Percentiles rank a stretch among this genome's conserved stretches.
phyloP scores from a whole-genome alignment of 2,113 vertebrate species.

The Podarcis raffonei region DNA sequence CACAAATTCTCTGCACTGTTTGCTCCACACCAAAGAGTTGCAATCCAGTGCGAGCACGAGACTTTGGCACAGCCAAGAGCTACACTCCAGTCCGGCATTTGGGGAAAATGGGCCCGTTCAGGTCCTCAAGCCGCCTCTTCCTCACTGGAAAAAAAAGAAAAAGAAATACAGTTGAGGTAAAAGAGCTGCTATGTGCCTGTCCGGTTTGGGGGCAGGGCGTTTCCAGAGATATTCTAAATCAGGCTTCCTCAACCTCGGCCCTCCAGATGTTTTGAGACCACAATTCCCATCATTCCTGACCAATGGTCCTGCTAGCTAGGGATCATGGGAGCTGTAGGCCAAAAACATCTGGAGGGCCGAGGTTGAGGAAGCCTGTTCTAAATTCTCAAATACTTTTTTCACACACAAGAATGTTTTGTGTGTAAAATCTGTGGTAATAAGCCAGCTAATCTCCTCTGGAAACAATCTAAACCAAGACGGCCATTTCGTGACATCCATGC shows the following conservation, averaged over 20 bases:
- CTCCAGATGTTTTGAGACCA: too few relatives aligned
- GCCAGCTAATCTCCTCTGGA: neutral
- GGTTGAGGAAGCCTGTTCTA: too few relatives aligned
- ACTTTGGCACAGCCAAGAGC: constrained; percentile 50
- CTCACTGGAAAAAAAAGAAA: constrained; percentile 83
- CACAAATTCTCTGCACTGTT: constrained; percentile 66
- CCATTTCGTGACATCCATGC: neutral
- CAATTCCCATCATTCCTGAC: too few relatives aligned
- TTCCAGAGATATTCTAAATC: neutral
- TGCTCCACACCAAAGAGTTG: constrained; percentile 62
- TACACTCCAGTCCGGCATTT: constrained; percentile 95
- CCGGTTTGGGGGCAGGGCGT: neutral
- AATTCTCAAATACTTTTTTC: neutral
- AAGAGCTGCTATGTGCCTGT: rapidly evolving
- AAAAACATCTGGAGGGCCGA: too few relatives aligned
- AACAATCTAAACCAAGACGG: neutral
- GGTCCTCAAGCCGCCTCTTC: constrained; percentile 92
- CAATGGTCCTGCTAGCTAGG: too few relatives aligned
- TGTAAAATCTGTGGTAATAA: neutral
- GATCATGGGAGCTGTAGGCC: too few relatives aligned
- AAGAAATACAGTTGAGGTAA: constrained; percentile 40
- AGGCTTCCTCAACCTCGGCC: too few relatives aligned
- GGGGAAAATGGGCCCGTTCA: constrained; percentile 92
- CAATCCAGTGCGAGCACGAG: constrained; percentile 36
- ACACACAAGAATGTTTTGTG: neutral